A percentile compares a stretch with the other conserved stretches of the same genome.
phyloP scores from a whole-genome alignment of 2,888 invertebrate species.

The Phalera bucephala region DNA sequence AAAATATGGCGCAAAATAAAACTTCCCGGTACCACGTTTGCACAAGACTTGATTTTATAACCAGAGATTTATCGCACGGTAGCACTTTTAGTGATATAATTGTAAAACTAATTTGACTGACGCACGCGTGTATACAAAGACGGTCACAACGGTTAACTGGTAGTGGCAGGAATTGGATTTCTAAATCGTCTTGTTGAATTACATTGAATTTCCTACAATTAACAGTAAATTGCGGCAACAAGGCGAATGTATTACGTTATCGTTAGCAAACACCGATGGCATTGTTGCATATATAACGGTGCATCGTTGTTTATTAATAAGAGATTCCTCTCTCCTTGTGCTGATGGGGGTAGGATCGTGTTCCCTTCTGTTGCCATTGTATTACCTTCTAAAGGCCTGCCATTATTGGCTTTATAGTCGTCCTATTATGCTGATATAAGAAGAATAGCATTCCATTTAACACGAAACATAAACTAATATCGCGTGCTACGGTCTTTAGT shows the following conservation, averaged over 20 bases:
- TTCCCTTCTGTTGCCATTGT: background rate
- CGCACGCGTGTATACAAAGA: conserved; percentile 26
- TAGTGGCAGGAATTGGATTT: conserved; percentile 38
- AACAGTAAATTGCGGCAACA: conserved; percentile 35
- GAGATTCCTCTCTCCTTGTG: background rate
- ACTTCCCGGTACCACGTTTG: conserved; percentile 12
- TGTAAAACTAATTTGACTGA: background rate
- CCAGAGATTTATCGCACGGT: conserved; percentile 13
- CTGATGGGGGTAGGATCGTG: background rate
- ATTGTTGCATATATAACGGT: conserved; percentile 30
- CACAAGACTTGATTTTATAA: conserved; percentile 18
- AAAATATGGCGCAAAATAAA: conserved; percentile 34
- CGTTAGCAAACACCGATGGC: conserved; percentile 37
- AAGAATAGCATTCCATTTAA: too few relatives aligned
- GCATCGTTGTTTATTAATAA: conserved; percentile 16
- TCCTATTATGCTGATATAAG: too few relatives aligned
- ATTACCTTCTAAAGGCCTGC: background rate
- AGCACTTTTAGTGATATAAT: conserved; percentile 7
- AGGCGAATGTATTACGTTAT: conserved; percentile 31
- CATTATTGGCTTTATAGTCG: too few relatives aligned
- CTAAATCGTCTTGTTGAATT: conserved; percentile 42
- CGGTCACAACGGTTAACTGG: conserved; percentile 29
- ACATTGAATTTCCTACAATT: conserved; percentile 43
- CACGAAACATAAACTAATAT: too few relatives aligned
- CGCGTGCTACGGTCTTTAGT: too few relatives aligned